These are phyloP conservation scores for Diadumene lineata DNA, from an alignment of 92 coral and sea anemone genomes.

Conservation along the genomic window DNA sequence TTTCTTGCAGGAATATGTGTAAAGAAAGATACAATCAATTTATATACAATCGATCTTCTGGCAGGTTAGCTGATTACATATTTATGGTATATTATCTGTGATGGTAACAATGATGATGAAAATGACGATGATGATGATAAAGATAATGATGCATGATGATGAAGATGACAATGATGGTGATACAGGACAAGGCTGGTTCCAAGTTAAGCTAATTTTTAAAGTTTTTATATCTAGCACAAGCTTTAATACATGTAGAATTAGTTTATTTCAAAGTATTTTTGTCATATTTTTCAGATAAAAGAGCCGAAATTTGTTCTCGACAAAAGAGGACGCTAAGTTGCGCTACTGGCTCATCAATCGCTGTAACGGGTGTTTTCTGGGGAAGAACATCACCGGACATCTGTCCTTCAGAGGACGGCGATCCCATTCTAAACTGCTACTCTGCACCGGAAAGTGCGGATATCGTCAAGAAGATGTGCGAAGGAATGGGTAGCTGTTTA, in stretches of 20 bases:
- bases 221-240: too few relatives aligned
- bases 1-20: conserved; percentile 1
- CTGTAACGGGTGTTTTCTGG: conserved; percentile 95
- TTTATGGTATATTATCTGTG: not conserved
- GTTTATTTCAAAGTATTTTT: not conserved
- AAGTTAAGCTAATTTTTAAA: too few relatives aligned
- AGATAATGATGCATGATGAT: too few relatives aligned
- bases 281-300: conserved; percentile 52
- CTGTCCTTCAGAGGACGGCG: conserved; percentile 98
- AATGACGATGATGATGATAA: too few relatives aligned
- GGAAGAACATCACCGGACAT: conserved; percentile 82
- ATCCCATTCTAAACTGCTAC: conserved; percentile 72
- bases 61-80: conserved; percentile 18
- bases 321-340: conserved; percentile 86
- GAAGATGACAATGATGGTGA: too few relatives aligned
- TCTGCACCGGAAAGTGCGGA: conserved; percentile 77
- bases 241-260: too few relatives aligned
- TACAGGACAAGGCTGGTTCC: too few relatives aligned
- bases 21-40: not conserved
- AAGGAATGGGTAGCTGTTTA: conserved; percentile 91
- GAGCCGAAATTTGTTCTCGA: conserved; percentile 74
- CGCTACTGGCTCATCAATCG: conserved; percentile 93
- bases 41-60: conserved; percentile 22
- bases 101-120: too few relatives aligned
- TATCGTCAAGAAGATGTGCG: conserved; percentile 91